phyloP scores from a whole-genome alignment of 2,797 vertebrate genomes.

The Potorous gilbertii region DNA sequence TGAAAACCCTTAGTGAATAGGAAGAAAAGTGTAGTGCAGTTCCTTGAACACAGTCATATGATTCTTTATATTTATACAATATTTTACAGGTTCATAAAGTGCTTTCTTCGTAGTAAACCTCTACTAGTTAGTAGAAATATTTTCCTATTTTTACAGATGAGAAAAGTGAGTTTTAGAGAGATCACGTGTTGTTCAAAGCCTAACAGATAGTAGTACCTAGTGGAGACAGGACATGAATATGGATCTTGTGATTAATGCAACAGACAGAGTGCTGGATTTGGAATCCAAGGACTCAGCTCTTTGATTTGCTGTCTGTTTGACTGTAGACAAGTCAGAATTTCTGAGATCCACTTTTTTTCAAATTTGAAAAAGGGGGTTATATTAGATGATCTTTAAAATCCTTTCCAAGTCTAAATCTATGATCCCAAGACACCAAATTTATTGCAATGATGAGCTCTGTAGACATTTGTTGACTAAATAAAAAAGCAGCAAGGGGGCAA shows the following conservation, averaged over 20 bases:
- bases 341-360: not conserved
- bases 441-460: not conserved
- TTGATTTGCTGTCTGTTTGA: not conserved
- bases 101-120: not conserved
- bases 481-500: not conserved
- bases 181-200: not conserved
- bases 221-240: not conserved
- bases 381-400: not conserved
- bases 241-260: not conserved
- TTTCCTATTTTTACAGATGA: not conserved
- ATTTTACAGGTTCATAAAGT: not conserved
- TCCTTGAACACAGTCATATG: not conserved
- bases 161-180: not conserved
- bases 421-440: not conserved
- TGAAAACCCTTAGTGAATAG: not conserved
- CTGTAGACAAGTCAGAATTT: not conserved
- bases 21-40: not conserved
- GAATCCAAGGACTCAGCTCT: not conserved
- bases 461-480: not conserved
- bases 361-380: not conserved
- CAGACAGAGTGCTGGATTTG: not conserved
- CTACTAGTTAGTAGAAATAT: not conserved
- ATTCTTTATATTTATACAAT: not conserved
- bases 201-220: not conserved
- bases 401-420: not conserved